Percentiles rank a stretch among this genome's conserved stretches.
These are phyloP conservation scores for Proterorhinus semilunaris DNA, from an alignment of 2,113 vertebrate genomes.

Conservation along the genomic window DNA sequence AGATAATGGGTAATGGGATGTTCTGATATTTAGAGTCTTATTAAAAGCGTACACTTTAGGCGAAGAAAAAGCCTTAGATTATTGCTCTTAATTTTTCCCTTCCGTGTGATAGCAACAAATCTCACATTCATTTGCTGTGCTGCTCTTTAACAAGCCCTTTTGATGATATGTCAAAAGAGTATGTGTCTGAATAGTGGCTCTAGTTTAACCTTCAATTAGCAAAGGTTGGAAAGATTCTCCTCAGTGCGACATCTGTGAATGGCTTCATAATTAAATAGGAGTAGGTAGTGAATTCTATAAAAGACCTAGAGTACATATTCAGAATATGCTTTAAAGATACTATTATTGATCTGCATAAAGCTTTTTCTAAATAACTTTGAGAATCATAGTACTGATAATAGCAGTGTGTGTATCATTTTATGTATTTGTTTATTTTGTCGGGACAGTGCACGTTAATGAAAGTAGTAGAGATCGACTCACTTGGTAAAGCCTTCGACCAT, in stretches of 20 bases:
- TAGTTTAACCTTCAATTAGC: slow-evolving; percentile 41
- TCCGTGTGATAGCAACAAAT: slow-evolving; percentile 1
- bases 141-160: slow-evolving; percentile 25
- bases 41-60: slow-evolving; percentile 53
- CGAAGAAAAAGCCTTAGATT: slow-evolving; percentile 25
- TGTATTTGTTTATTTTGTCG: too few relatives aligned
- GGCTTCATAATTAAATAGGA: background rate
- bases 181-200: slow-evolving; percentile 35
- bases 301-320: background rate
- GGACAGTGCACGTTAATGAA: too few relatives aligned
- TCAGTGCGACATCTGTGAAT: slow-evolving; percentile 7
- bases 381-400: too few relatives aligned
- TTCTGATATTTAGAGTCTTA: slow-evolving; percentile 66
- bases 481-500: too few relatives aligned
- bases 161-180: slow-evolving; percentile 18
- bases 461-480: too few relatives aligned
- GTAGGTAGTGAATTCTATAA: background rate
- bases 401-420: too few relatives aligned
- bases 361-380: too few relatives aligned
- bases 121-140: slow-evolving; percentile 5
- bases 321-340: background rate
- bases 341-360: background rate
- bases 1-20: slow-evolving; percentile 63
- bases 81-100: background rate
- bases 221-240: slow-evolving; percentile 32